Conservation (phyloP, 2,888 invertebrate genomes). For the Caenorhabditis becei region DNA sequence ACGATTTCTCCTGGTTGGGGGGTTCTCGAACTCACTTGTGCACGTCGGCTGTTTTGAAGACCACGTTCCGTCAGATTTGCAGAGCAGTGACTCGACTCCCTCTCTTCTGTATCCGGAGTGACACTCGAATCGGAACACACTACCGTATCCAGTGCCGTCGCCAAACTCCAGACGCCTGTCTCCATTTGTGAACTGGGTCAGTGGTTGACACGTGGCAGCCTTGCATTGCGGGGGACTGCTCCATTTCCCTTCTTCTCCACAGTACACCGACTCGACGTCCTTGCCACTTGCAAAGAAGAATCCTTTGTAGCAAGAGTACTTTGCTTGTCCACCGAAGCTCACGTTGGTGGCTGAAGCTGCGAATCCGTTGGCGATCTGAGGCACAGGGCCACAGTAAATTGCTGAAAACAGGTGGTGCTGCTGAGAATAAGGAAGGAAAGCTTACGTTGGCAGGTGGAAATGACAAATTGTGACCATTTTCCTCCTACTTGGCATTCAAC, state of each 20-base stretch:
- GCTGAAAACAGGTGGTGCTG: slow-evolving; percentile 76
- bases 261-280: slow-evolving; percentile 79
- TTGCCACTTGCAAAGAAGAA: slow-evolving; percentile 89
- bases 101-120: slow-evolving; percentile 77
- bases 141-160: slow-evolving; percentile 81
- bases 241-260: slow-evolving; percentile 80
- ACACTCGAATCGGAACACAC: slow-evolving; percentile 80
- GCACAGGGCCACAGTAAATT: slow-evolving; percentile 94
- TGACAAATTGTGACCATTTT: slow-evolving; percentile 75
- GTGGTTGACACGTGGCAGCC: slow-evolving; percentile 80
- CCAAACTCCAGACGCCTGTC: slow-evolving; percentile 78
- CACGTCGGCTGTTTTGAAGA: slow-evolving; percentile 94
- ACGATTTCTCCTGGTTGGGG: background rate
- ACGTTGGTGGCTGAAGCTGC: slow-evolving; percentile 96
- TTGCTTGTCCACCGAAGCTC: slow-evolving; percentile 88
- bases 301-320: slow-evolving; percentile 95
- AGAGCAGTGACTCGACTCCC: slow-evolving; percentile 88
- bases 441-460: slow-evolving; percentile 81
- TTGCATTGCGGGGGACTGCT: slow-evolving; percentile 78
- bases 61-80: slow-evolving; percentile 93
- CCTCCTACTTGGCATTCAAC: slow-evolving; percentile 80
- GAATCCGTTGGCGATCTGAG: slow-evolving; percentile 97
- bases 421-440: background rate
- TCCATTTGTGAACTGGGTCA: slow-evolving; percentile 78
- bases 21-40: slow-evolving; percentile 87